Evolutionary conservation across 2,797 vertebrate genomes (phyloP).

Genomic region (Premnoplex brunnescens): DNA sequence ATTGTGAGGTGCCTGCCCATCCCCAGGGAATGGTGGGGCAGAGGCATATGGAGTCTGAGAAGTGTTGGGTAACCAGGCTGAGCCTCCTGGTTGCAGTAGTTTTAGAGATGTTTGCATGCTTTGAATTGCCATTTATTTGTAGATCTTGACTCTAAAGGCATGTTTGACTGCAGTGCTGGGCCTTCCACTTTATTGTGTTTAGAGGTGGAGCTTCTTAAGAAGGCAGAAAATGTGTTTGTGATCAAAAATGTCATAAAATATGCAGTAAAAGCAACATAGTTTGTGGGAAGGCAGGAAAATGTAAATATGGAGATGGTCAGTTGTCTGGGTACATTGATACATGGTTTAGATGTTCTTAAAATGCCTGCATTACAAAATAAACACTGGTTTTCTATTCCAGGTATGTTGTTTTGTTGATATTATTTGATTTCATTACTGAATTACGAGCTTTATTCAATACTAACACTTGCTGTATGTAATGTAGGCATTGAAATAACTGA

Average conservation of each 20-base stretch:
- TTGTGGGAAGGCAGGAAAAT: not conserved
- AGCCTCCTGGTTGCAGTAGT: not conserved
- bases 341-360: not conserved
- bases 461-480: not conserved
- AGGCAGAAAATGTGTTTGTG: not conserved
- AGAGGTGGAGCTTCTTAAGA: not conserved
- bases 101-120: not conserved
- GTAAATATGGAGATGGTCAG: accelerated
- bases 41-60: not conserved
- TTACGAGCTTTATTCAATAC: not conserved
- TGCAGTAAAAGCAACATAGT: not conserved
- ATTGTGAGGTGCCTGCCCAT: accelerated
- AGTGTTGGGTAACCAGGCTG: not conserved
- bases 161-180: not conserved
- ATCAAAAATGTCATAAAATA: not conserved
- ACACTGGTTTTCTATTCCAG: not conserved
- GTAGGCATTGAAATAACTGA: not conserved
- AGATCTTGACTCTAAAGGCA: not conserved
- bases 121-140: not conserved
- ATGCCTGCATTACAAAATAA: not conserved
- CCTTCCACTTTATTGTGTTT: not conserved
- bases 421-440: not conserved
- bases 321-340: not conserved
- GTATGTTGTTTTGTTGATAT: not conserved
- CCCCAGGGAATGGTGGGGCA: not conserved